A percentile compares a stretch with the other conserved stretches of the same genome.
phyloP scores from a whole-genome alignment of 2,113 vertebrate species.

The Physeter macrocephalus region DNA sequence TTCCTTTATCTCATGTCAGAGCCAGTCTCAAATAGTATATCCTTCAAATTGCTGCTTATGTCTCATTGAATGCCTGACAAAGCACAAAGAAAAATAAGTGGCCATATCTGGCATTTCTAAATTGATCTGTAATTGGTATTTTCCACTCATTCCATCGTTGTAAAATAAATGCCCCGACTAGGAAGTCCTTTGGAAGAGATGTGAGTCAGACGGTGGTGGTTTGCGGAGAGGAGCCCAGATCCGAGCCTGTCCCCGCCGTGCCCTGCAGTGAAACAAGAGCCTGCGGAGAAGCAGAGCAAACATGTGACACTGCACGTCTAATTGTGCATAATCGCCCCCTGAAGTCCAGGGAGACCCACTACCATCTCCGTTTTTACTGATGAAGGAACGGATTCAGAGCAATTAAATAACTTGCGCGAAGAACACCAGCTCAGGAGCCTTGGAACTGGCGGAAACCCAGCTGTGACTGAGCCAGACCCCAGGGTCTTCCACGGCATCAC shows the following conservation, averaged over 20 bases:
- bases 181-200: too few species aligned
- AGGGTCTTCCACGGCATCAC: rapidly evolving
- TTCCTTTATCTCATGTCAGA: neutral
- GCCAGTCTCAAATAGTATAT: rapidly evolving
- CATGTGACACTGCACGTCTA: rapidly evolving
- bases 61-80: rapidly evolving
- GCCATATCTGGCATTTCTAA: rapidly evolving
- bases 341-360: neutral
- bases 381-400: neutral
- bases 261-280: rapidly evolving
- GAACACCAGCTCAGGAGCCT: rapidly evolving
- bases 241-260: rapidly evolving
- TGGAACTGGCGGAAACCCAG: rapidly evolving
- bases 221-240: rapidly evolving
- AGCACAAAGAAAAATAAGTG: too few species aligned
- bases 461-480: rapidly evolving
- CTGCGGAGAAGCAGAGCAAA: neutral
- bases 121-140: rapidly evolving
- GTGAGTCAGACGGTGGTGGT: neutral
- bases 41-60: rapidly evolving
- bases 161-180: rapidly evolving
- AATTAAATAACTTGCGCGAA: rapidly evolving
- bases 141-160: neutral
- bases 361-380: rapidly evolving
- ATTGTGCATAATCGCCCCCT: rapidly evolving